Conservation (phyloP, 2,888 invertebrate genomes). For the Erannis defoliaria region DNA sequence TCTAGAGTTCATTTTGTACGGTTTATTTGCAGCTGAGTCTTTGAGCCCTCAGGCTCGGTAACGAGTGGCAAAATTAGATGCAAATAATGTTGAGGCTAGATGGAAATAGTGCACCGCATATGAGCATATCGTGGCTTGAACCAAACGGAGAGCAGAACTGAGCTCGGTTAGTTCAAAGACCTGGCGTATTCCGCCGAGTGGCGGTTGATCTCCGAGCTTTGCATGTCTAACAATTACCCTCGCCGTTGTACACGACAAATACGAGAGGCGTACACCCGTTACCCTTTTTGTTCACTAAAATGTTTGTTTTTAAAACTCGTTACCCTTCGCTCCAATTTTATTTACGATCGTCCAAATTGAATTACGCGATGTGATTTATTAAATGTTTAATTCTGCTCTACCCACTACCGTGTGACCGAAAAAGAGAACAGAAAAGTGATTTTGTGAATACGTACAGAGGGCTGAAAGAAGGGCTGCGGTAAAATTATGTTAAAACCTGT, state of each 20-base stretch:
- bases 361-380: slow-evolving; percentile 75
- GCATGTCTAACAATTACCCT: slow-evolving; percentile 81
- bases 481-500: slow-evolving; percentile 85
- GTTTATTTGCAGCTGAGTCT: slow-evolving; percentile 30
- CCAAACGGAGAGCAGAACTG: slow-evolving; percentile 16
- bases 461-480: slow-evolving; percentile 73
- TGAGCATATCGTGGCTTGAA: slow-evolving; percentile 21
- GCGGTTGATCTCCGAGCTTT: slow-evolving; percentile 75
- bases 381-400: slow-evolving; percentile 73
- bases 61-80: slow-evolving; percentile 40
- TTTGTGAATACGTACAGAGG: slow-evolving; percentile 55
- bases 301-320: slow-evolving; percentile 81
- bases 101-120: slow-evolving; percentile 43
- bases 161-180: slow-evolving; percentile 62
- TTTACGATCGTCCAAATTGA: slow-evolving; percentile 75
- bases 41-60: slow-evolving; percentile 27
- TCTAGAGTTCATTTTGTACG: slow-evolving; percentile 31
- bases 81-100: slow-evolving; percentile 42
- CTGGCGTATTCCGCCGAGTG: slow-evolving; percentile 56
- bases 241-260: slow-evolving; percentile 74
- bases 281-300: slow-evolving; percentile 74
- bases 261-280: slow-evolving; percentile 70
- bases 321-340: slow-evolving; percentile 75
- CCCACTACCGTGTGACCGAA: slow-evolving; percentile 63
- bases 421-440: slow-evolving; percentile 67